phyloP scores from a whole-genome alignment of 1,140 invertebrate species.

The Drosophila nikananu region DNA sequence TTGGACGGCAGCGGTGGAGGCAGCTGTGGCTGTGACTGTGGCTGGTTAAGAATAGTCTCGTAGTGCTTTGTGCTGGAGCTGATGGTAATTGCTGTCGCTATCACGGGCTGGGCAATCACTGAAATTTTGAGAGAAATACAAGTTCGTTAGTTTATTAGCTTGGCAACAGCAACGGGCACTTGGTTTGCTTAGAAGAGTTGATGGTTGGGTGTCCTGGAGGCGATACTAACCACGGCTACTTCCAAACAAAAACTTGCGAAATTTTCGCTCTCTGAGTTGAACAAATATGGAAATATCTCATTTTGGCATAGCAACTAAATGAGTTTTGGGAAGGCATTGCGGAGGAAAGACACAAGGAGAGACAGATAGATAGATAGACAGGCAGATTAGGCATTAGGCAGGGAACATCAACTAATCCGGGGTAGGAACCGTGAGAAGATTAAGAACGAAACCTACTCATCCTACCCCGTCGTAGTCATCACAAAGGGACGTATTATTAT shows the following conservation, averaged over 20 bases:
- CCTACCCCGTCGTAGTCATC: background rate
- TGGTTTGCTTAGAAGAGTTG: background rate
- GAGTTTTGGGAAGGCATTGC: conserved; percentile 38
- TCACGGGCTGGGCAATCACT: conserved; percentile 44
- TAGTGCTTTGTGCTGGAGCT: conserved; percentile 75
- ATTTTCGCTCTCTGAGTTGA: conserved; percentile 65
- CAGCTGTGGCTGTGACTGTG: conserved; percentile 25
- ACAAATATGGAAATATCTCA: conserved; percentile 77
- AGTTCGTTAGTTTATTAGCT: conserved; percentile 20
- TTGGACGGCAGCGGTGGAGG: conserved; percentile 18
- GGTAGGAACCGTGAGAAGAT: background rate
- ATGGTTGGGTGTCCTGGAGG: conserved; percentile 11
- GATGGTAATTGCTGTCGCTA: conserved; percentile 33
- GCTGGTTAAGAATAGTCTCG: conserved; percentile 74
- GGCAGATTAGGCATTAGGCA: conserved; percentile 54
- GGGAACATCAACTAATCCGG: conserved; percentile 22
- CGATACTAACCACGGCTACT: conserved; percentile 79
- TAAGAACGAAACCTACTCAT: background rate
- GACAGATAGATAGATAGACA: conserved; percentile 55
- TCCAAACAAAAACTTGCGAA: conserved; percentile 81
- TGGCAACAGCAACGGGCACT: background rate
- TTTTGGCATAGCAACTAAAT: conserved; percentile 79
- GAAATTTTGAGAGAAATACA: conserved; percentile 10
- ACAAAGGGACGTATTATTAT: background rate
- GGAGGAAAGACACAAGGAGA: conserved; percentile 54